Conservation (phyloP, 2,888 invertebrate species). For the Micoletzkya japonica region DNA sequence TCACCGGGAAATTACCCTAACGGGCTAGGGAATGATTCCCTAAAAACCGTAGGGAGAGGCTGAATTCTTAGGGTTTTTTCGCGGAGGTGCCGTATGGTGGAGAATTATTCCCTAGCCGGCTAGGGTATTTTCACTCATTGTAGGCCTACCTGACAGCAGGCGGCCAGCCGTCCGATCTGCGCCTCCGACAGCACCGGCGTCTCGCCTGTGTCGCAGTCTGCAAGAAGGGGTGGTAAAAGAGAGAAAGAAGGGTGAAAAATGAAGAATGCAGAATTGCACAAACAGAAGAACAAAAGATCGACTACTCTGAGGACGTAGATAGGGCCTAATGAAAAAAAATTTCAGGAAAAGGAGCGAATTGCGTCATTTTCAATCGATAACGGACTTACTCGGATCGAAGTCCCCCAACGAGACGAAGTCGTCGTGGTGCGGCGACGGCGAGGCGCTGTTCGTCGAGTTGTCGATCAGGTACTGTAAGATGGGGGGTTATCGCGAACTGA, state of each 20-base stretch:
- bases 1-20: no score
- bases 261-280: no score
- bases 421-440: constrained; percentile 27
- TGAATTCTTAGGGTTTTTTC: no score
- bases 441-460: constrained; percentile 31
- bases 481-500: background rate
- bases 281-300: background rate
- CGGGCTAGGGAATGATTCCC: no score
- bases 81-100: no score
- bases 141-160: no score
- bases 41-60: no score
- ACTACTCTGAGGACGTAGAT: background rate
- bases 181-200: constrained; percentile 73
- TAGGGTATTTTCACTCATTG: no score
- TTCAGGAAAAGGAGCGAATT: no score
- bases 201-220: constrained; percentile 28
- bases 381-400: constrained; percentile 47
- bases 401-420: constrained; percentile 47
- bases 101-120: no score
- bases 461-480: constrained; percentile 11
- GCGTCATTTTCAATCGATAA: no score
- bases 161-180: constrained; percentile 67
- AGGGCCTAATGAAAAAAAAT: no score
- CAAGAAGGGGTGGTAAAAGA: background rate
- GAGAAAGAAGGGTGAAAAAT: background rate